phyloP scores from a whole-genome alignment of 2,113 vertebrate genomes.

The Chitala chitala region DNA sequence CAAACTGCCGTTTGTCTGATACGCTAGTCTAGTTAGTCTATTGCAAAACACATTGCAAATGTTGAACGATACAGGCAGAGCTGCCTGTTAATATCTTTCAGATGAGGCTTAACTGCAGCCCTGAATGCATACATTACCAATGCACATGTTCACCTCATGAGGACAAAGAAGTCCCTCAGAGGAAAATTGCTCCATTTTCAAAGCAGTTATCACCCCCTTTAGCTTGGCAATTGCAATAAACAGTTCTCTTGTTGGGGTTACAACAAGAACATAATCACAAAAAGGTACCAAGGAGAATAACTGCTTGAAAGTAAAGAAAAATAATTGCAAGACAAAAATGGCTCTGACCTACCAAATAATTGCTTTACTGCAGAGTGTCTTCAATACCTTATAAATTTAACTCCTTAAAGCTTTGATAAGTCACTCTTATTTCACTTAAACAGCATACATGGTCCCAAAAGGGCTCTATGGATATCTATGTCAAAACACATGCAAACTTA shows the following conservation, averaged over 20 bases:
- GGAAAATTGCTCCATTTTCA: not conserved
- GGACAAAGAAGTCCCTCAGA: not conserved
- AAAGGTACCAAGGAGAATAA: not conserved
- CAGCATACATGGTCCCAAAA: not conserved
- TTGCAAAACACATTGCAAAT: too few relatives aligned
- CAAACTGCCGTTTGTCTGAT: not conserved
- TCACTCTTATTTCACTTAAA: not conserved
- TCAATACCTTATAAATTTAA: too few relatives aligned
- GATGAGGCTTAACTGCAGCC: not conserved
- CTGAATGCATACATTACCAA: not conserved
- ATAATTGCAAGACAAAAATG: not conserved
- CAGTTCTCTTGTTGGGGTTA: not conserved
- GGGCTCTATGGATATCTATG: slow-evolving; percentile 15
- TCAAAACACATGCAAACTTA: not conserved
- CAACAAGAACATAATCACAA: not conserved
- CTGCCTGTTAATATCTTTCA: too few relatives aligned
- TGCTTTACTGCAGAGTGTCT: not conserved
- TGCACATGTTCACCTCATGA: not conserved
- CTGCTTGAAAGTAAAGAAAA: not conserved
- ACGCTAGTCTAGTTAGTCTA: too few relatives aligned
- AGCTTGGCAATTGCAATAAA: not conserved
- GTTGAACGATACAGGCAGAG: too few relatives aligned
- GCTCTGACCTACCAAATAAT: not conserved
- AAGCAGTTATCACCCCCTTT: not conserved
- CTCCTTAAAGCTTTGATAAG: not conserved